Conservation (phyloP, 2,888 invertebrate genomes). For the Dicyrtoma fusca region DNA sequence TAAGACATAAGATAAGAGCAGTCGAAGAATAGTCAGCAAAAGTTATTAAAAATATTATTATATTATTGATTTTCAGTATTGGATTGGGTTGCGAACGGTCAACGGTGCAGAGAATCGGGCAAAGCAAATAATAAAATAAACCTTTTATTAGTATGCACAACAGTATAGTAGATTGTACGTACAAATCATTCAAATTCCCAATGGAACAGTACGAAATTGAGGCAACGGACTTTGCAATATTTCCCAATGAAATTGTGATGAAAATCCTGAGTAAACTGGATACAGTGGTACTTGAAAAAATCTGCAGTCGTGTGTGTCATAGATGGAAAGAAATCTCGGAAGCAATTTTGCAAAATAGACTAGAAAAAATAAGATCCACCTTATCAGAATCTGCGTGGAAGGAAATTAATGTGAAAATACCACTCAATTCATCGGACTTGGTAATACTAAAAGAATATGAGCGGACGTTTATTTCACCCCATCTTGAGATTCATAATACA, state of each 20-base stretch:
- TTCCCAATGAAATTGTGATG: conserved; percentile 46
- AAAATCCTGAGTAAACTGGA: conserved; percentile 42
- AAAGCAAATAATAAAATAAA: too few relatives aligned
- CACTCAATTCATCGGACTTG: not conserved
- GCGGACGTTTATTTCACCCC: conserved; percentile 20
- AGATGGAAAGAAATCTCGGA: conserved; percentile 45
- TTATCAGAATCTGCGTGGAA: conserved; percentile 16
- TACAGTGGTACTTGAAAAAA: conserved; percentile 37
- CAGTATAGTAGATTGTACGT: too few relatives aligned
- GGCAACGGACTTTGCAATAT: conserved; percentile 20
- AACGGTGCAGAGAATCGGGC: too few relatives aligned
- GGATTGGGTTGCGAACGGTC: too few relatives aligned
- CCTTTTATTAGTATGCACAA: too few relatives aligned
- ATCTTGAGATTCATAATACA: conserved; percentile 21
- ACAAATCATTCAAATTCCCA: not conserved
- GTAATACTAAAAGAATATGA: conserved; percentile 42
- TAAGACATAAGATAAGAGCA: too few relatives aligned
- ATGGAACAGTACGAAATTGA: conserved; percentile 25
- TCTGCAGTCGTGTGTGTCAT: conserved; percentile 34
- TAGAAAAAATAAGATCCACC: conserved; percentile 15
- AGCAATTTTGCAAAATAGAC: conserved; percentile 37
- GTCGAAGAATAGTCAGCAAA: too few relatives aligned
- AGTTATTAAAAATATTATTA: too few relatives aligned
- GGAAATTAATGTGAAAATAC: conserved; percentile 12
- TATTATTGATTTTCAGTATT: too few relatives aligned